Percentiles rank a stretch among this genome's conserved stretches.
Conservation (phyloP, 2,113 vertebrate genomes). For the Myotis lucifugus region DNA sequence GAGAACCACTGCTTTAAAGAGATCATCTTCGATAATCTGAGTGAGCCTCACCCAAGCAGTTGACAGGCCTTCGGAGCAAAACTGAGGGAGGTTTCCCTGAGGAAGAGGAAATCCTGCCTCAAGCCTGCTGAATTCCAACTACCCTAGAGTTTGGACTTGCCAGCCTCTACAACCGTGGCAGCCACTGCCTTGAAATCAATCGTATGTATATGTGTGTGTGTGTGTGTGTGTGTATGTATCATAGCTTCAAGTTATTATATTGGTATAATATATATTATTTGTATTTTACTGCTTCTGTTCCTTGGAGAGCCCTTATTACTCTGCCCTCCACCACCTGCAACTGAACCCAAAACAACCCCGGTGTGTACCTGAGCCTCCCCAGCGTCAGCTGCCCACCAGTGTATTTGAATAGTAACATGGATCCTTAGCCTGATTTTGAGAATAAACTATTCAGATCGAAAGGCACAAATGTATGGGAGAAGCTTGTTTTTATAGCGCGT, state of each 20-base stretch:
- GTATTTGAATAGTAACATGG: not conserved
- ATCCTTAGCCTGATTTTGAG: not conserved
- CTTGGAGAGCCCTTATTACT: not conserved
- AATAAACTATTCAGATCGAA: not conserved
- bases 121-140: not conserved
- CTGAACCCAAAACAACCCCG: not conserved
- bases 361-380: rapidly evolving
- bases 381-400: not conserved
- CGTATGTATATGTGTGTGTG: not conserved
- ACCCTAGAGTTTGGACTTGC: not conserved
- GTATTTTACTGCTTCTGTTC: not conserved
- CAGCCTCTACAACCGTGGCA: not conserved
- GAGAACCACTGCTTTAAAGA: not conserved
- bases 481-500: not conserved
- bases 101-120: not conserved
- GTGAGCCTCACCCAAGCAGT: not conserved
- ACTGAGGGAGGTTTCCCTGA: not conserved
- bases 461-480: not conserved
- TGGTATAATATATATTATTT: not conserved
- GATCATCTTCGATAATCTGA: not conserved
- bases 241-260: not conserved
- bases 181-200: not conserved
- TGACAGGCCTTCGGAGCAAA: not conserved
- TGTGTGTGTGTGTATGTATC: not conserved
- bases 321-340: not conserved